phyloP scores from a whole-genome alignment of 1,140 invertebrate genomes.

The Eufriesea mexicana region DNA sequence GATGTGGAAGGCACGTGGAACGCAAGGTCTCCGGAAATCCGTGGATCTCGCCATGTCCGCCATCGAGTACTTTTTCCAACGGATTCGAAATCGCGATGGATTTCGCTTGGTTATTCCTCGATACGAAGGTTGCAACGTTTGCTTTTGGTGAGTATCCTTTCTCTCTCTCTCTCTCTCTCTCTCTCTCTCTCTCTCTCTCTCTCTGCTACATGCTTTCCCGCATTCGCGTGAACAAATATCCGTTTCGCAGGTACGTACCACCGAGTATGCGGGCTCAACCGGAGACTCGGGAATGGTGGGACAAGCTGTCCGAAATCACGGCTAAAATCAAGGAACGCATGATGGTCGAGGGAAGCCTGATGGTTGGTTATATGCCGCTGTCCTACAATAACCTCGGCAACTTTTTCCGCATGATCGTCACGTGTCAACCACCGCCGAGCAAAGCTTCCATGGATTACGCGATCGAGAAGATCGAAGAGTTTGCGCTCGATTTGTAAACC shows the following conservation, averaged over 20 bases:
- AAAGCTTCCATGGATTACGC: slow-evolving; percentile 85
- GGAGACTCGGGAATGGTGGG: slow-evolving; percentile 87
- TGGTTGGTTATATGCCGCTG: slow-evolving; percentile 94
- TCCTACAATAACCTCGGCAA: slow-evolving; percentile 86
- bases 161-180: too few relatives aligned
- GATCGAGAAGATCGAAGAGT: slow-evolving; percentile 84
- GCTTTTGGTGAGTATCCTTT: slow-evolving; percentile 89
- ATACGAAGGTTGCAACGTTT: slow-evolving; percentile 92
- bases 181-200: rapidly evolving
- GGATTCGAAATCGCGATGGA: slow-evolving; percentile 81
- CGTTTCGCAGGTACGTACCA: slow-evolving; percentile 86
- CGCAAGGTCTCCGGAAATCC: slow-evolving; percentile 82
- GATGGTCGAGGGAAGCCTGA: slow-evolving; percentile 88
- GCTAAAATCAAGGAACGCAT: slow-evolving; percentile 92
- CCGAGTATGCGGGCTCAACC: slow-evolving; percentile 85
- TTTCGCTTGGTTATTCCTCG: slow-evolving; percentile 85
- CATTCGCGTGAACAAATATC: too few relatives aligned
- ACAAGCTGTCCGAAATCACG: slow-evolving; percentile 87
- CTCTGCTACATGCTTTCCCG: too few relatives aligned
- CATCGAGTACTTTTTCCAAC: slow-evolving; percentile 84
- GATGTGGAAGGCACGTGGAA: slow-evolving; percentile 93
- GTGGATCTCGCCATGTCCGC: slow-evolving; percentile 86
- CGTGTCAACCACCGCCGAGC: slow-evolving; percentile 88
- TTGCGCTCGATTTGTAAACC: slow-evolving; percentile 81
- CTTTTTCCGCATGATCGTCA: slow-evolving; percentile 94